phyloP scores from a whole-genome alignment of 2,797 vertebrate species.

The Phalloptychus januarius region DNA sequence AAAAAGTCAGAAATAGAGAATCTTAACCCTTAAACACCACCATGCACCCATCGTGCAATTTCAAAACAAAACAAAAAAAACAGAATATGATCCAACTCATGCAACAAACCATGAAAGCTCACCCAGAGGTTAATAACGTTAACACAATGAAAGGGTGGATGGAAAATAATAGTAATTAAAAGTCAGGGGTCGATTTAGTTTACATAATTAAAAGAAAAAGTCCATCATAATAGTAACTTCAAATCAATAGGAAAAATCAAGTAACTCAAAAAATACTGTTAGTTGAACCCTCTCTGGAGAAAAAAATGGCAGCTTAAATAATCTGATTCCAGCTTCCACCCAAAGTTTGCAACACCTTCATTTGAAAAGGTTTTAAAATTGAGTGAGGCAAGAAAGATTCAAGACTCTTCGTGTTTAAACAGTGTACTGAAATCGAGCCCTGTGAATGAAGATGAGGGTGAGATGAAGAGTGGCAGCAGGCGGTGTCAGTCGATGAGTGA shows the following conservation, averaged over 20 bases:
- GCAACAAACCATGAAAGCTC: slow-evolving; percentile 84
- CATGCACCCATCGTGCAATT: slow-evolving; percentile 69
- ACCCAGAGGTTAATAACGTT: slow-evolving; percentile 74
- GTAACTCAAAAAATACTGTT: slow-evolving; percentile 56
- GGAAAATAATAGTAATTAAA: slow-evolving; percentile 16
- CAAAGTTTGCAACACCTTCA: slow-evolving; percentile 27
- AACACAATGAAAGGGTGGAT: slow-evolving; percentile 68
- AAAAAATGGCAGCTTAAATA: slow-evolving; percentile 11
- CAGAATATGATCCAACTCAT: slow-evolving; percentile 81
- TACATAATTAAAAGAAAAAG: slow-evolving; percentile 50
- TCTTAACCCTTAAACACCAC: slow-evolving; percentile 69
- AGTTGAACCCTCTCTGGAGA: slow-evolving; percentile 47
- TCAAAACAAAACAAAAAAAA: slow-evolving; percentile 58
- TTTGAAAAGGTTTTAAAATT: slow-evolving; percentile 42
- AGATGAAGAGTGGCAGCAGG: slow-evolving; percentile 50
- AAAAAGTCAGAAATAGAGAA: slow-evolving; percentile 42
- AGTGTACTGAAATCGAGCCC: slow-evolving; percentile 95
- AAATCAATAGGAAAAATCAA: slow-evolving; percentile 53
- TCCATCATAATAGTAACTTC: slow-evolving; percentile 34
- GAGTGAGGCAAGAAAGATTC: slow-evolving; percentile 31
- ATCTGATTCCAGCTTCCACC: slow-evolving; percentile 50
- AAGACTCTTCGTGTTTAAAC: slow-evolving; percentile 29
- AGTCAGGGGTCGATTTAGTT: slow-evolving; percentile 97
- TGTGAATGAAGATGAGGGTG: slow-evolving; percentile 85
- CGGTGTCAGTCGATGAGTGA: slow-evolving; percentile 58